phyloP scores from a whole-genome alignment of 2,888 invertebrate genomes.

The Stenichneumon culpator region DNA sequence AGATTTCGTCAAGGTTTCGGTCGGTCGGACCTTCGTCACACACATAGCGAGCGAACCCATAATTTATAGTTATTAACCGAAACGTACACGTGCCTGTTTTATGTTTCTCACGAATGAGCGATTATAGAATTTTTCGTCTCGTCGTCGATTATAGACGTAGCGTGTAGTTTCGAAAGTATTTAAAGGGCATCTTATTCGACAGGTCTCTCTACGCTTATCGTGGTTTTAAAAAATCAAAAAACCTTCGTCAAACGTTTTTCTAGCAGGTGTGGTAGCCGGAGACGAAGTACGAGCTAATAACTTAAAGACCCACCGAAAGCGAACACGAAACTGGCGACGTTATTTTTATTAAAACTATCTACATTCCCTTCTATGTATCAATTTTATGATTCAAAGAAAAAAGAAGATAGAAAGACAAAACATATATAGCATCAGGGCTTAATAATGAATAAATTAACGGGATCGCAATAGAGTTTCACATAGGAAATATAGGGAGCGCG shows the following conservation, averaged over 20 bases:
- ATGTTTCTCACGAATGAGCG: conserved; percentile 73
- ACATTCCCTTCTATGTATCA: not conserved
- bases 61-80: conserved; percentile 80
- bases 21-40: conserved; percentile 70
- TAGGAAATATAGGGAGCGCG: no score
- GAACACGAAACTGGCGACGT: conserved; percentile 28
- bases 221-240: not conserved
- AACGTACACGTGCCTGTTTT: conserved; percentile 74
- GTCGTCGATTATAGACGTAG: conserved; percentile 45
- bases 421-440: not conserved
- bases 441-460: no score
- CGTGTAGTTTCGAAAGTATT: conserved; percentile 70
- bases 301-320: conserved; percentile 34
- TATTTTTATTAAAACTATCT: conserved; percentile 9
- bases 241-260: conserved; percentile 54
- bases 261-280: conserved; percentile 35
- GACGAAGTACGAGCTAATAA: conserved; percentile 29
- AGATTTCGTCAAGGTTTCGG: conserved; percentile 70
- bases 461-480: no score
- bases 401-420: not conserved
- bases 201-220: conserved; percentile 31
- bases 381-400: not conserved
- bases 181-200: conserved; percentile 63
- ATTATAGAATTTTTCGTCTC: conserved; percentile 69
- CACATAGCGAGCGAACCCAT: conserved; percentile 72